Base-by-base conservation (phyloP, 2,888 invertebrate genomes). In the Trachelus troglodyta region DNA sequence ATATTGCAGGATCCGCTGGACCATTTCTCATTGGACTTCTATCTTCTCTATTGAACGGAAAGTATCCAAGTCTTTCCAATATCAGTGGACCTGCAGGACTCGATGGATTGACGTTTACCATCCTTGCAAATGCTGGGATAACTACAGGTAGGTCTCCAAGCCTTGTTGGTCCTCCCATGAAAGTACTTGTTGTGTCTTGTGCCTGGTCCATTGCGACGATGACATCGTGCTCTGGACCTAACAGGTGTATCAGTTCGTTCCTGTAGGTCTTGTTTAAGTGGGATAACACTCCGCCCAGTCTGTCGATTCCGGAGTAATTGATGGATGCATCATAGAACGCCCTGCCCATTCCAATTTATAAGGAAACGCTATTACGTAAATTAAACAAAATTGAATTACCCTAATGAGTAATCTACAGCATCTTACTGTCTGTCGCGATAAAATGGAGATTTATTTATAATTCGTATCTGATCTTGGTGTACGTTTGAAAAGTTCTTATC, bases 271-370 rank as follows among this genome's bases (percentile, higher is more conserved):
- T 94, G 69, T 94, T 94, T 0, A 96, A 90, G 86, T 95, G 95
- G 0, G 95, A 95, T 73, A 95, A 90, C 0, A 95, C 93, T 9
- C 96, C 96, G 4, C 96, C 96, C 75, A 96, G 92, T 76, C 96
- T 92, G 85, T 95, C 95, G 6, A 95, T 94, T 79, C 95, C 95
- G 86, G 93, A 93, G 87, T 95, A 95, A 85, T 94, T 94, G 73
- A 95, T 92, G 69, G 94, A 94, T 4, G 94, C 94, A 82, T 95
- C 94, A 83, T 94, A 95, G 87, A 95, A 96, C 12, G 94, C 93
- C 83, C 93, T 93, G 79, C 89, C 85, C 31, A 93, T 83, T 82
- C 75, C 76, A 82, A 83, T 85, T 82, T 78, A 82, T 77, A 81
- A 81, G 56, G 56, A 71, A 71, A 71, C 33, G 71, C 71, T 71